Evolutionary conservation across 2,888 invertebrate genomes (phyloP).

Genomic region (Scaptomyza flava): DNA sequence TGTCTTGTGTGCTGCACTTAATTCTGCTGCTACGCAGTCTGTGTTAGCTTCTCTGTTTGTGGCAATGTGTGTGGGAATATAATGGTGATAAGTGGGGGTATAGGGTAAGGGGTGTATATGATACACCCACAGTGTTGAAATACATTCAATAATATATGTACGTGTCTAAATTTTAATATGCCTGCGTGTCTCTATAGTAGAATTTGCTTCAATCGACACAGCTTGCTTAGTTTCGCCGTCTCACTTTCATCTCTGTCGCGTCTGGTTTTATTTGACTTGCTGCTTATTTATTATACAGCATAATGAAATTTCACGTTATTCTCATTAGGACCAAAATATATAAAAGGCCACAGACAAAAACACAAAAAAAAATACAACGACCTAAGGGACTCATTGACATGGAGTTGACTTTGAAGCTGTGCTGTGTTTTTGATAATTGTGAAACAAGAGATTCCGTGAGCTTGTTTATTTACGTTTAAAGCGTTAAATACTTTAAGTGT

Average conservation of each 20-base stretch:
- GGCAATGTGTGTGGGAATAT: background rate
- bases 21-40: slow-evolving; percentile 52
- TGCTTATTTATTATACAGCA: slow-evolving; percentile 68
- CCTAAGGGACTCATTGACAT: slow-evolving; percentile 12
- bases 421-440: slow-evolving; percentile 15
- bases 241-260: slow-evolving; percentile 3
- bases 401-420: slow-evolving; percentile 10
- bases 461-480: no score
- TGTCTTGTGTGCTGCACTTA: slow-evolving; percentile 27
- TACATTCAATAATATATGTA: slow-evolving; percentile 74
- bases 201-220: slow-evolving; percentile 43
- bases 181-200: slow-evolving; percentile 61
- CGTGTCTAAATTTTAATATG: slow-evolving; percentile 77
- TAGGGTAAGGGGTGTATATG: background rate
- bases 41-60: slow-evolving; percentile 10
- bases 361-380: background rate
- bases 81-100: background rate
- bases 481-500: background rate
- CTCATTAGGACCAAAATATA: slow-evolving; percentile 54
- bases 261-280: slow-evolving; percentile 61
- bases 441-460: background rate
- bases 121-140: slow-evolving; percentile 33
- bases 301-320: slow-evolving; percentile 72
- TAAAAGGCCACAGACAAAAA: slow-evolving; percentile 13
- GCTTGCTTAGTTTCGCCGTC: background rate